Conservation (phyloP, 2,113 vertebrate genomes). For the Gorsachius goisagi region DNA sequence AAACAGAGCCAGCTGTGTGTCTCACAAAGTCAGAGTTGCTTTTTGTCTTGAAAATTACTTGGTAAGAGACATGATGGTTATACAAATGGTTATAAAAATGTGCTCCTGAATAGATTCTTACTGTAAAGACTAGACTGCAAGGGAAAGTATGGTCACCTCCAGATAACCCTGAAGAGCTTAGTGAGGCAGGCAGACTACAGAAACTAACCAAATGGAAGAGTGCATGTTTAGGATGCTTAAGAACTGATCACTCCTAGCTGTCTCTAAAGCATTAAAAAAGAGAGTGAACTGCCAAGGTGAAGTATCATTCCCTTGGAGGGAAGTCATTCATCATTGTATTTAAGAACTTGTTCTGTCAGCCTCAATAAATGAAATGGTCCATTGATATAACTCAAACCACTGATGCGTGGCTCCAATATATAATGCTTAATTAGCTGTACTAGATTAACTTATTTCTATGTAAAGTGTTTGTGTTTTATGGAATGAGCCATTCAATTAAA, state of each 20-base stretch:
- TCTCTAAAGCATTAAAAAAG: conserved; percentile 52
- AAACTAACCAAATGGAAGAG: conserved; percentile 41
- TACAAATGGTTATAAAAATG: not conserved
- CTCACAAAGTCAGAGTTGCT: not conserved
- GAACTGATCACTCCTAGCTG: conserved; percentile 25
- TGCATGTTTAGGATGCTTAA: conserved; percentile 34
- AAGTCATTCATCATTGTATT: conserved; percentile 72
- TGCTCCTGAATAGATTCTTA: not conserved
- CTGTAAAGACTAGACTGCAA: not conserved
- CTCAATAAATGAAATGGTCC: conserved; percentile 65
- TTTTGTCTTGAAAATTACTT: not conserved
- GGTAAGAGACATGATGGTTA: not conserved
- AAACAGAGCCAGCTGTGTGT: not conserved
- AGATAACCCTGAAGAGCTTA: not conserved
- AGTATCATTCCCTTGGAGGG: conserved; percentile 58
- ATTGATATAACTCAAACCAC: conserved; percentile 59
- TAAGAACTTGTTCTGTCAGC: conserved; percentile 72
- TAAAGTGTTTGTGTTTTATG: conserved; percentile 65
- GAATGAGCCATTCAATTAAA: conserved; percentile 42
- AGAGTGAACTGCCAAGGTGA: conserved; percentile 64
- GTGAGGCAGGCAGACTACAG: not conserved
- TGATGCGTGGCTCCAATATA: conserved; percentile 58
- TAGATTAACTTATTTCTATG: conserved; percentile 68
- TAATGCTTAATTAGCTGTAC: conserved; percentile 70
- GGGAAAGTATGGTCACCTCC: not conserved